Evolutionary conservation across 2,888 invertebrate genomes (phyloP).

Genomic region (Heteromurus nitidus): DNA sequence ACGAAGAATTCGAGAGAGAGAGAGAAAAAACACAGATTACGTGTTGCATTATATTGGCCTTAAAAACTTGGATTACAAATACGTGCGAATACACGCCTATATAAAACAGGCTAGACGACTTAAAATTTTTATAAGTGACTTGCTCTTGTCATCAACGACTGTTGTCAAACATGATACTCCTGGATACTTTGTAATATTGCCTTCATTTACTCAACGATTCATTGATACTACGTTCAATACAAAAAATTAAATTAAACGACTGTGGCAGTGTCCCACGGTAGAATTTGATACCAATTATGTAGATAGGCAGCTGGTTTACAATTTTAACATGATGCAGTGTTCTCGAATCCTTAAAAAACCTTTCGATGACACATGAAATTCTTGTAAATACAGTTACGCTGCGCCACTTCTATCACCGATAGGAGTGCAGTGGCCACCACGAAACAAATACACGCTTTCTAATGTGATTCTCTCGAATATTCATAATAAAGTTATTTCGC

Average conservation of each 20-base stretch:
- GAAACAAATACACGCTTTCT: slow-evolving; percentile 3
- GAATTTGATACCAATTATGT: not conserved
- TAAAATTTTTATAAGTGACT: not conserved
- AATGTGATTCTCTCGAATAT: slow-evolving; percentile 2
- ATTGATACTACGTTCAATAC: slow-evolving; percentile 3
- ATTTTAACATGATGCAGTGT: slow-evolving; percentile 5
- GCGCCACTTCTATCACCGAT: slow-evolving; percentile 7
- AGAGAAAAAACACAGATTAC: too few relatives aligned
- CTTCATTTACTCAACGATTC: not conserved
- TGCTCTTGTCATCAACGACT: not conserved
- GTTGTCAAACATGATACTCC: not conserved
- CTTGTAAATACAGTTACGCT: slow-evolving; percentile 10
- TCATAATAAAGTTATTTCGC: not conserved
- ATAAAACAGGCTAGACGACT: not conserved
- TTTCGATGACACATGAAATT: slow-evolving; percentile 40
- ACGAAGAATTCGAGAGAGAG: too few relatives aligned
- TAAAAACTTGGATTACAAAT: too few relatives aligned
- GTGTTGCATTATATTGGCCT: too few relatives aligned
- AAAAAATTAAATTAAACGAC: not conserved
- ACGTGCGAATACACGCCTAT: slow-evolving; percentile 8
- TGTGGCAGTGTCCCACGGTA: not conserved
- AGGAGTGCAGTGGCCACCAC: slow-evolving; percentile 6
- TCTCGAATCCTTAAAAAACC: not conserved
- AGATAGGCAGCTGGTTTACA: not conserved
- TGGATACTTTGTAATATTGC: slow-evolving; percentile 7